These are phyloP conservation scores for Pelecanus crispus DNA, from an alignment of 2,113 vertebrate genomes.

Conservation along the genomic window DNA sequence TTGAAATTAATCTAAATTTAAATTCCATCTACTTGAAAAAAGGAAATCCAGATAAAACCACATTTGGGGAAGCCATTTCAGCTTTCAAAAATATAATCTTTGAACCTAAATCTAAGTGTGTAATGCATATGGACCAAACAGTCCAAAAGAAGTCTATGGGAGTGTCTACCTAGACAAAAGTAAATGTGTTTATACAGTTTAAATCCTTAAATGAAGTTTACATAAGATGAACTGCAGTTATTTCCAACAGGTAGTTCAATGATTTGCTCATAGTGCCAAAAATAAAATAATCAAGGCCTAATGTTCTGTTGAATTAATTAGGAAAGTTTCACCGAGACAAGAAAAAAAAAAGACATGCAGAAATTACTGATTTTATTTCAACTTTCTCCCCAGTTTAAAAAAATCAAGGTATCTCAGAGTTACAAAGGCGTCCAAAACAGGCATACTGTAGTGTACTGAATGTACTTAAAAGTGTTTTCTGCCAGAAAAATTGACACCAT, in stretches of 20 bases:
- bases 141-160: not conserved
- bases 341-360: not conserved
- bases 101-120: not conserved
- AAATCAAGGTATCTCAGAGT: not conserved
- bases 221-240: slow-evolving; percentile 7
- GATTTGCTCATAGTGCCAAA: not conserved
- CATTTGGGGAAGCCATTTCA: not conserved
- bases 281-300: slow-evolving; percentile 26
- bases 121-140: not conserved
- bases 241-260: slow-evolving; percentile 35
- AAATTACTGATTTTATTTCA: not conserved
- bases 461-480: not conserved
- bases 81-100: not conserved
- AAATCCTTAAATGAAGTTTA: slow-evolving; percentile 20
- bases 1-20: not conserved
- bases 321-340: not conserved
- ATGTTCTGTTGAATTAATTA: not conserved
- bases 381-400: not conserved
- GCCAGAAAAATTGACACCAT: not conserved
- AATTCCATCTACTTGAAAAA: not conserved
- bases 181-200: not conserved
- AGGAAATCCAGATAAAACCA: not conserved
- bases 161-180: not conserved
- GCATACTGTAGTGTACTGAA: not conserved
- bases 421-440: not conserved